Evolutionary conservation across 2,888 invertebrate species (phyloP), one percentile per base, ranked within the genome.

Genomic region (Phyllotreta striolata): DNA sequence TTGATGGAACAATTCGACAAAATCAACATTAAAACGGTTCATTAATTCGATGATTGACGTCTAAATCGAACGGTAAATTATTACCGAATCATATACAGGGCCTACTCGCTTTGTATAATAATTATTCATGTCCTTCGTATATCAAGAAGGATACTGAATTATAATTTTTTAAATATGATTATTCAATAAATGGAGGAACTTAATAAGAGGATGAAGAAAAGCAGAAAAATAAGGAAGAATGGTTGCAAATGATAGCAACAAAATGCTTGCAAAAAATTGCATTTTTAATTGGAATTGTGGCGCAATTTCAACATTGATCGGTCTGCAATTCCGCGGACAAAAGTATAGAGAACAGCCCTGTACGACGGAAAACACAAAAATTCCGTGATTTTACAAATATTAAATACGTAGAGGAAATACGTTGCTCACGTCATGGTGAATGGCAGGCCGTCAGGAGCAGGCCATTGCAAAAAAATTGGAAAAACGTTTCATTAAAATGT

Each of bases 11-110:
- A 67, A 63, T 67, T 63, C 58, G 63, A 65, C 67, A 66, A 68
- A 68, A 70, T 72, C 68, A 69, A 72, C 73, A 72, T 73, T 73
- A 71, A 73, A 73, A 72, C 62, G 72, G 70, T 72, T 71, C 72
- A 72, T 73, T 72, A 72, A 73, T 72, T 69, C 66, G 57, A 63
- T 69, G 71, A 72, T 72, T 73, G 71, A 72, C 72, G 58, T 63
- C 55, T 47, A 67, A 66, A 66, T 69, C 67, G 64, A 67, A 69
- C 63, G 51, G 55, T 59, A 66, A 67, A 67, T 67, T 63, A 67
- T 65, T 57, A 63, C 49, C 58, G 61, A 49, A 59, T 61, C 40
- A 59, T 38, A 44, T 54, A 56, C 44, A 54, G 44, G 55, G 43
- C 41, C 55, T 24, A 24, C 54, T 47, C 7, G 24, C 24, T 24